phyloP scores from a whole-genome alignment of 37 sponge, comb jelly and placozoan species.

The Chondrilla cf. caribensis region DNA sequence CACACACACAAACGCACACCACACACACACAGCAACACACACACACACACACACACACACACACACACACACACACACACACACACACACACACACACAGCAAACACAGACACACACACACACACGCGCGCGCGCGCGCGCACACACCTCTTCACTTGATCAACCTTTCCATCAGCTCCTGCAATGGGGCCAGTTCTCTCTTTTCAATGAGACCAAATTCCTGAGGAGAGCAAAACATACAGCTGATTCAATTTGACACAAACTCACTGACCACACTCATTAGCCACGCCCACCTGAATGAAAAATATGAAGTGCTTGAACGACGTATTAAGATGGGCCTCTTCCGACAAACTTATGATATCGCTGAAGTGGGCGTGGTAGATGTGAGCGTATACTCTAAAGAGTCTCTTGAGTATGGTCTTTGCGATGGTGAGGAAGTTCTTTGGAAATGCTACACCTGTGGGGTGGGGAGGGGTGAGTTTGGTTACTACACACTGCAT shows the following conservation, averaged over 20 bases:
- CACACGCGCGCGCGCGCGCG: too few relatives aligned
- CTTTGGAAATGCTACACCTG: conserved; percentile 91
- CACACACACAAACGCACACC: too few relatives aligned
- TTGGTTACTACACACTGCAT: too few relatives aligned
- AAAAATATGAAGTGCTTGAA: conserved; percentile 99
- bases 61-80: too few relatives aligned
- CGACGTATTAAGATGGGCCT: conserved; percentile 97
- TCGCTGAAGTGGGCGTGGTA: conserved; percentile 96
- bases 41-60: too few relatives aligned
- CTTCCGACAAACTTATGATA: conserved; percentile 82
- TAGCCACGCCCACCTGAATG: conserved; percentile 43
- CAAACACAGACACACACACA: too few relatives aligned
- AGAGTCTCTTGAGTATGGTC: conserved; percentile 95
- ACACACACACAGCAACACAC: too few relatives aligned
- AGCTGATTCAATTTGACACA: not conserved
- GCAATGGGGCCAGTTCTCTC: conserved; percentile 93
- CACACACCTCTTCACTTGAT: conserved; percentile 23
- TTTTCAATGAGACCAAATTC: conserved; percentile 97
- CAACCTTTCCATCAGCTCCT: conserved; percentile 91
- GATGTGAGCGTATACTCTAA: conserved; percentile 98
- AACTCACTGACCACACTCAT: not conserved
- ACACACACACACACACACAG: too few relatives aligned
- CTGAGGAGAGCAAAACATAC: conserved; percentile 12
- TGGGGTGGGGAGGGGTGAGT: too few relatives aligned
- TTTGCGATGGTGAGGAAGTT: conserved; percentile 94